Base-by-base conservation (phyloP, 2,888 invertebrate genomes). In the Myopa testacea region DNA sequence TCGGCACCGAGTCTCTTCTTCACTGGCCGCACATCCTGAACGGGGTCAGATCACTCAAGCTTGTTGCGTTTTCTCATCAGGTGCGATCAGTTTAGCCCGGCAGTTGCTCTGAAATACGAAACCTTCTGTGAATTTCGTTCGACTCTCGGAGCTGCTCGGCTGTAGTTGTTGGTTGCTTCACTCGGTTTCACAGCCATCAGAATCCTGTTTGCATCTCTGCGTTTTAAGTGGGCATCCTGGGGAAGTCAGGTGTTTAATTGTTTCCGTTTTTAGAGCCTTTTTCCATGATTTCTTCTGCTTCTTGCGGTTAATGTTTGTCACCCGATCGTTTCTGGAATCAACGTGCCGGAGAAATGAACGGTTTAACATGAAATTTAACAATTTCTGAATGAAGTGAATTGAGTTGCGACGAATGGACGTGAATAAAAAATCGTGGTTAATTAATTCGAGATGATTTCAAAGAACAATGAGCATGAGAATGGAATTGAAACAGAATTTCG, bases 241-340 rank as follows among this genome's bases (percentile, higher is more conserved):
- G 87, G 88, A 87, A 87, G 87, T 87, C 88, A 87, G 86, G 87
- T 87, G 87, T 82, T 84, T 87, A 87, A 87, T 87, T 87, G 85
- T 87, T 87, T 87, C 88, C 87, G 87, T 84, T 85, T 83, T 84
- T 73, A 73, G 75, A 45, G 76, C 67, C 75, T 75, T 75, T 80
- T 63, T 63, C 16, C 14, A 45, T 4, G 52, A 79, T 83, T 82
- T 82, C 78, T 70, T 73, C 70, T 69, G 38, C 75, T 80, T 79
- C 81, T 78, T 85, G 85, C 82, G 84, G 85, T 84, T 82, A 79
- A 80, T 80, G 81, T 80, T 82, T 85, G 86, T 83, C 84, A 85
- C 84, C 85, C 82, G 85, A 86, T 85, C 85, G 81, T 38, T n/a
- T 71, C 70, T 55, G 81, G 16, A 60, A 38, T 37, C 65, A 65